phyloP scores from a whole-genome alignment of 2,113 vertebrate species.

The Malurus cyaneus region DNA sequence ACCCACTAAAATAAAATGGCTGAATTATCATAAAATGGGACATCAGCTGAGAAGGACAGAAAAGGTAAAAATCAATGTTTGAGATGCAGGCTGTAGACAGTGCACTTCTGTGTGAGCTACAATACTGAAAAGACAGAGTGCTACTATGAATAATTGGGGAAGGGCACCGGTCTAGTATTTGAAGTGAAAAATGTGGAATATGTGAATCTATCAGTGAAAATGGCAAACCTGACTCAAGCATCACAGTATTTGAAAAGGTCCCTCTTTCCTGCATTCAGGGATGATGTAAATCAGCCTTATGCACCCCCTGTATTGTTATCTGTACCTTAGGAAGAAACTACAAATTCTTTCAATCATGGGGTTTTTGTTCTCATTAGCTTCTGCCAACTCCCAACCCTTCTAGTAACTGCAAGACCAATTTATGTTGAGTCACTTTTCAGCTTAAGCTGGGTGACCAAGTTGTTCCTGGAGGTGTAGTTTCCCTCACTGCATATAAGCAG shows the following conservation, averaged over 20 bases:
- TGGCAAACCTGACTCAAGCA: not conserved
- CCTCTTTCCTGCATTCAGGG: not conserved
- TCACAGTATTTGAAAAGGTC: not conserved
- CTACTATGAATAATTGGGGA: not conserved
- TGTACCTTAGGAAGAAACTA: not conserved
- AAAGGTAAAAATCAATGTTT: not conserved
- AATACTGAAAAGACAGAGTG: not conserved
- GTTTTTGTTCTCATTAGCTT: not conserved
- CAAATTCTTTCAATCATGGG: not conserved
- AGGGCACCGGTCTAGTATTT: not conserved
- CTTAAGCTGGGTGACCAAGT: not conserved
- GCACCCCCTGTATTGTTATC: not conserved
- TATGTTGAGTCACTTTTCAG: not conserved
- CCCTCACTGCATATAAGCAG: not conserved
- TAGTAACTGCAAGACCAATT: not conserved
- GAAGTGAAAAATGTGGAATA: not conserved
- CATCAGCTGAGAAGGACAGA: not conserved
- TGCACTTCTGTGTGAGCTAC: not conserved
- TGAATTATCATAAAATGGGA: not conserved
- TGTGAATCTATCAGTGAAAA: not conserved
- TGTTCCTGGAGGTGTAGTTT: not conserved
- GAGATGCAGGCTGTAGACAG: not conserved
- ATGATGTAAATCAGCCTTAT: not conserved
- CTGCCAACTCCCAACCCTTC: not conserved
- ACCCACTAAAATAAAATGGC: not conserved